phyloP scores from a whole-genome alignment of 2,888 invertebrate species.

The Thereva nobilitata region DNA sequence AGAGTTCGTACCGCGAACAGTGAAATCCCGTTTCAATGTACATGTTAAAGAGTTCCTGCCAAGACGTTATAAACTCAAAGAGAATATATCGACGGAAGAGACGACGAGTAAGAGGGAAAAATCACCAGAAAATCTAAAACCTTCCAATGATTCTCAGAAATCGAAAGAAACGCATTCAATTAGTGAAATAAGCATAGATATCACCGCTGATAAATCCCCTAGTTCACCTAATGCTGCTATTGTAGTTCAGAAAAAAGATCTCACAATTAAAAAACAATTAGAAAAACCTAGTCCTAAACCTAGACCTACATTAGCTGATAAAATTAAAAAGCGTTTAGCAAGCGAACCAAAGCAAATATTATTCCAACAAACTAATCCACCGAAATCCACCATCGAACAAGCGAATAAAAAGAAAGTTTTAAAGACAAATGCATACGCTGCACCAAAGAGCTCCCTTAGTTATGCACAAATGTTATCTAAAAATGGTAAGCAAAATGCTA shows the following conservation, averaged over 20 bases:
- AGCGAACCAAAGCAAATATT: conserved; percentile 3
- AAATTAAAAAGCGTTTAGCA: conserved; percentile 35
- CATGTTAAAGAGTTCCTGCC: conserved; percentile 45
- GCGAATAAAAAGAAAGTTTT: conserved; percentile 17
- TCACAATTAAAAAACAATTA: too few species aligned
- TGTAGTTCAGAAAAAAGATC: background rate
- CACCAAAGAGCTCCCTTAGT: conserved; percentile 22
- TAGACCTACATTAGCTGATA: conserved; percentile 37
- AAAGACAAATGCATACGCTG: background rate
- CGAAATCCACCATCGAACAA: conserved; percentile 4
- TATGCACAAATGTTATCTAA: conserved; percentile 42
- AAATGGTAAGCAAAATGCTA: background rate
- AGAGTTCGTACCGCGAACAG: conserved; percentile 41
- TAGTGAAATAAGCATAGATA: too few species aligned
- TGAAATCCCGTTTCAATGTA: conserved; percentile 42
- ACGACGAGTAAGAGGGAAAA: background rate
- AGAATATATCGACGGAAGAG: background rate
- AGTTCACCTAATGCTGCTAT: conserved; percentile 1
- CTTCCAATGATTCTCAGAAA: too few species aligned
- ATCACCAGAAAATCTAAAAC: background rate
- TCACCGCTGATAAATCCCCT: too few species aligned
- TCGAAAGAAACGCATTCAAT: too few species aligned
- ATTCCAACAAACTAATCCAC: conserved; percentile 11
- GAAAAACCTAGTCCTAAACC: background rate
- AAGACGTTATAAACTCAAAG: conserved; percentile 17